Evolutionary conservation across 2,113 vertebrate species (phyloP).

Genomic region (Dryoscopus gambensis): DNA sequence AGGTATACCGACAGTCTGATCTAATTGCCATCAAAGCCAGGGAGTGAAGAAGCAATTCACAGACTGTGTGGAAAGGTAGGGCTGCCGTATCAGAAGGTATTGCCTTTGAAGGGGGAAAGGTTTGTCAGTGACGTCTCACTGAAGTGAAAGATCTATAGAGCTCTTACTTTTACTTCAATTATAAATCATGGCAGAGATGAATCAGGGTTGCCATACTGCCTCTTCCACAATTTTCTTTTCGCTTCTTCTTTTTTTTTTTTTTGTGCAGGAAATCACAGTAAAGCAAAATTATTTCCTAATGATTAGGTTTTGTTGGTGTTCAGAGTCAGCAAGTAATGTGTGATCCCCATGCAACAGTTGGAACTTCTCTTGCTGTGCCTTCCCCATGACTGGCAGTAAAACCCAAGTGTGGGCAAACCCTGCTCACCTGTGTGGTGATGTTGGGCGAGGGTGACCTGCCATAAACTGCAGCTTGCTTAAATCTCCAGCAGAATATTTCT

Average conservation of each 20-base stretch:
- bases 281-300: background rate
- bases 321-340: background rate
- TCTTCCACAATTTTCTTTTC: background rate
- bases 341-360: background rate
- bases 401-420: background rate
- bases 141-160: background rate
- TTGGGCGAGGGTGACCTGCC: background rate
- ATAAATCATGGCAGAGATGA: background rate
- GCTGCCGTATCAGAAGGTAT: background rate
- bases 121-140: background rate
- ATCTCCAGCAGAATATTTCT: background rate
- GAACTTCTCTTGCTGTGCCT: background rate
- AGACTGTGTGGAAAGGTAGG: background rate
- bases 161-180: background rate
- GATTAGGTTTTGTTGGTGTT: background rate
- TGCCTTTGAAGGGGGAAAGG: background rate
- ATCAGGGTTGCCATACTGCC: background rate
- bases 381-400: background rate
- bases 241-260: background rate
- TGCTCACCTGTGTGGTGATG: background rate
- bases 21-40: background rate
- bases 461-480: background rate
- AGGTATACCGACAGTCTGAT: background rate
- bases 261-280: background rate
- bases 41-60: background rate